Evolutionary conservation across 2,888 invertebrate genomes (phyloP), one percentile per base, ranked within the genome.

Genomic region (Drosophila mayaguana): DNA sequence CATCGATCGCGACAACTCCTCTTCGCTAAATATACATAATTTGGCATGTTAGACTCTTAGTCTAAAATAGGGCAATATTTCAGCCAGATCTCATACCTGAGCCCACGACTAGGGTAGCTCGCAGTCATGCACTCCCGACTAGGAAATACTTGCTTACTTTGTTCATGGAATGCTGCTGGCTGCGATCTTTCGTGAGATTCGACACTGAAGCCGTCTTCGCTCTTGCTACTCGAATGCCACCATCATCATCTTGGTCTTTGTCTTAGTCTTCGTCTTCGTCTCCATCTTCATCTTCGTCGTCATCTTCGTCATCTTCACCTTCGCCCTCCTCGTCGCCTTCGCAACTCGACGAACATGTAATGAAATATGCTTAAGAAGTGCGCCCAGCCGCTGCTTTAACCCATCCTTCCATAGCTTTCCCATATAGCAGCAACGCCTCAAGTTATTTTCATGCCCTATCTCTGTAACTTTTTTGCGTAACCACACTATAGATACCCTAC

Each of bases 291-390:
- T 48, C n/a, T n/a, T 48, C 38, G n/a, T 25, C 53, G 16, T 38
- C 53, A 16, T 38, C 53, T 11, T 25, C 32, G 2, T 32, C 48
- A 5, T 32, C 7, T 8, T 34, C 32, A 7, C 34, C 34, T 12
- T 12, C 34, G 8, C 1, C 16, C 60, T 22, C 56, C 40, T n/a
- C 53, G n/a, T 14, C 25, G 22, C 45, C 57, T 28, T 43, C 65
- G 45, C 42, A 63, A 57, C 65, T 57, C 57, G 50, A 46, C 65
- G 64, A 64, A 68, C 73, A 79, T 78, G 72, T 82, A 86, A 83
- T 86, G 86, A 86, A 86, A 86, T 86, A 86, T 88, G 80, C 86
- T 88, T 80, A 73, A 80, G 75, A 78, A 78, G 84, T 73, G 62
- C 61, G 38, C 16, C 38, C 53, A 11, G 22, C 51, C 51, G 20